phyloP scores from a whole-genome alignment of 2,113 vertebrate species.

The Cynoglossus semilaevis region DNA sequence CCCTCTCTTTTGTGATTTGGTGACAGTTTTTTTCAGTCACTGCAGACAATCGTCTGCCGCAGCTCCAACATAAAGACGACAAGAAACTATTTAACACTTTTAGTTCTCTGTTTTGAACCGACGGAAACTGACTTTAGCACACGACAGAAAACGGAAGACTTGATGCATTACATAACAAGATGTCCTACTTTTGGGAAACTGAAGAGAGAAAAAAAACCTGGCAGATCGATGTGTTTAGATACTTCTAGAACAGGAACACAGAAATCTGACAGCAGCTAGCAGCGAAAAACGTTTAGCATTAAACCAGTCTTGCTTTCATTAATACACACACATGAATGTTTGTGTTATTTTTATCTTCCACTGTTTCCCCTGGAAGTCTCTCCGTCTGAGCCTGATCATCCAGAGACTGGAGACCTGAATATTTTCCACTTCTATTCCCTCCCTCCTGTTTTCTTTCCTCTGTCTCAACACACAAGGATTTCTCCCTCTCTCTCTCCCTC shows the following conservation, averaged over 20 bases:
- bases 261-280: no score
- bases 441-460: conserved; percentile 33
- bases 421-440: conserved; percentile 47
- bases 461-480: conserved; percentile 15
- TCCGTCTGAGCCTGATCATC: conserved; percentile 86
- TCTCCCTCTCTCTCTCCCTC: conserved; percentile 33
- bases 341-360: conserved; percentile 38
- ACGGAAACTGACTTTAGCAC: background rate
- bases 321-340: background rate
- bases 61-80: background rate
- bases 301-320: no score
- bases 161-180: background rate
- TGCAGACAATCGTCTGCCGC: background rate
- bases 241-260: background rate
- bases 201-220: background rate
- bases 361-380: conserved; percentile 55
- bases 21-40: conserved; percentile 10
- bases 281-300: no score
- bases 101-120: background rate
- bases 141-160: background rate
- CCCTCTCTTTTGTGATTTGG: conserved; percentile 8
- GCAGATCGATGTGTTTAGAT: background rate
- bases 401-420: conserved; percentile 64
- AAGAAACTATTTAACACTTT: background rate
- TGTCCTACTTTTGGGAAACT: no score